phyloP scores from a whole-genome alignment of 2,797 vertebrate genomes.

The Numenius phaeopus region DNA sequence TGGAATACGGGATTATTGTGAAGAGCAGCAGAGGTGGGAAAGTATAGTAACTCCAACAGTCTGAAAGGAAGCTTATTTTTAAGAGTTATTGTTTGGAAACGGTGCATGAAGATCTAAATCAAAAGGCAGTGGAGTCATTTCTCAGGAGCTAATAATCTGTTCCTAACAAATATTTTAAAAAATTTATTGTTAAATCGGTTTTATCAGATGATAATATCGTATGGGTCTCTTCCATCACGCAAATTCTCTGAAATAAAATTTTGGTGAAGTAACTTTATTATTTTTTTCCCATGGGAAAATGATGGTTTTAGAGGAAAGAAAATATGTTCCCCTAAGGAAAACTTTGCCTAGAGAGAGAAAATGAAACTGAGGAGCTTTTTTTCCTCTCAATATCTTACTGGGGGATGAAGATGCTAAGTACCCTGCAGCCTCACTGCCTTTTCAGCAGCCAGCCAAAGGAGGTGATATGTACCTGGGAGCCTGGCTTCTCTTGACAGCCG shows the following conservation, averaged over 20 bases:
- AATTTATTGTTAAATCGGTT: background rate
- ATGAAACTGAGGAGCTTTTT: background rate
- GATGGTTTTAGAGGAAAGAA: background rate
- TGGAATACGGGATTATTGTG: background rate
- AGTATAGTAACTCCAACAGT: background rate
- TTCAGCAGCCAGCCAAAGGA: background rate
- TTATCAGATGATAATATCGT: background rate
- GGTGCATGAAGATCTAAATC: background rate
- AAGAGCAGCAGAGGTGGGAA: background rate
- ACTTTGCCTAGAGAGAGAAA: background rate
- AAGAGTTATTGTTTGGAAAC: background rate
- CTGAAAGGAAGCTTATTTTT: background rate
- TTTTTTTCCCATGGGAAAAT: background rate
- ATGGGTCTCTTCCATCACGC: background rate
- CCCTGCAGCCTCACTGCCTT: background rate
- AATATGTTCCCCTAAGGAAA: background rate
- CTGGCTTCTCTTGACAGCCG: background rate
- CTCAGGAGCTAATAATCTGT: background rate
- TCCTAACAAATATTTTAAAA: background rate
- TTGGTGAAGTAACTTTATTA: background rate
- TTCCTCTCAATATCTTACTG: background rate
- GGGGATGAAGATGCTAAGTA: background rate
- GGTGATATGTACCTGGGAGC: background rate
- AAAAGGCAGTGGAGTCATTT: background rate
- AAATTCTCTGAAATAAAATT: background rate